phyloP scores from a whole-genome alignment of 2,888 invertebrate species.

The Cosmia trapezina region DNA sequence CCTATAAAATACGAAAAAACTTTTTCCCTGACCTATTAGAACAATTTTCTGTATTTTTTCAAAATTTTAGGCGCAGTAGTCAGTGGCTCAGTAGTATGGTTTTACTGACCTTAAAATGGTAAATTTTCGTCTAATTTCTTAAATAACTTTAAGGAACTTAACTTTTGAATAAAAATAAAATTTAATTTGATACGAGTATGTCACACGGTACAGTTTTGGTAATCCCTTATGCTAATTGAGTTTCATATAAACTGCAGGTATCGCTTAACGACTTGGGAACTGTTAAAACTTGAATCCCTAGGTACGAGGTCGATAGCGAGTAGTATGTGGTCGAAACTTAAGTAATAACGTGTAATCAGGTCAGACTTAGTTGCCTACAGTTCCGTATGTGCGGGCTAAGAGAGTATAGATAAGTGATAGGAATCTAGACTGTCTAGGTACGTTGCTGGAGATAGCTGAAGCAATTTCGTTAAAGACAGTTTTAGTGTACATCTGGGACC shows the following conservation, averaged over 20 bases:
- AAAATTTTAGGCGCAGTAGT: no score
- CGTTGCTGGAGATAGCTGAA: background rate
- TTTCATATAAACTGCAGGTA: constrained; percentile 25
- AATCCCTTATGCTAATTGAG: background rate
- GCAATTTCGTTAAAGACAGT: constrained; percentile 15
- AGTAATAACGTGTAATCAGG: constrained; percentile 61
- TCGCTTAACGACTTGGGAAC: constrained; percentile 11
- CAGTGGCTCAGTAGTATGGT: no score
- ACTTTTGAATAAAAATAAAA: no score
- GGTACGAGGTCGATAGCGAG: constrained; percentile 33
- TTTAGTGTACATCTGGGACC: background rate
- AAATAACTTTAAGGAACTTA: no score
- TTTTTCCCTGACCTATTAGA: no score
- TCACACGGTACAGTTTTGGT: no score
- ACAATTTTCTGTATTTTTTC: no score
- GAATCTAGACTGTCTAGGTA: background rate
- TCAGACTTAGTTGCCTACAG: constrained; percentile 28
- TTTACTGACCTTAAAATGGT: no score
- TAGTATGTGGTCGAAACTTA: constrained; percentile 57
- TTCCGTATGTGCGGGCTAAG: constrained; percentile 6
- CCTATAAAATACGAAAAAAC: no score
- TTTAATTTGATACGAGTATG: no score
- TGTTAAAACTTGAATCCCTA: constrained; percentile 47
- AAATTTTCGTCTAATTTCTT: no score
- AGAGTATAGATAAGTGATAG: constrained; percentile 21